A percentile compares a stretch with the other conserved stretches of the same genome.
Evolutionary conservation across 1,140 invertebrate species (phyloP).

Genomic region (Agrypnia vestita): DNA sequence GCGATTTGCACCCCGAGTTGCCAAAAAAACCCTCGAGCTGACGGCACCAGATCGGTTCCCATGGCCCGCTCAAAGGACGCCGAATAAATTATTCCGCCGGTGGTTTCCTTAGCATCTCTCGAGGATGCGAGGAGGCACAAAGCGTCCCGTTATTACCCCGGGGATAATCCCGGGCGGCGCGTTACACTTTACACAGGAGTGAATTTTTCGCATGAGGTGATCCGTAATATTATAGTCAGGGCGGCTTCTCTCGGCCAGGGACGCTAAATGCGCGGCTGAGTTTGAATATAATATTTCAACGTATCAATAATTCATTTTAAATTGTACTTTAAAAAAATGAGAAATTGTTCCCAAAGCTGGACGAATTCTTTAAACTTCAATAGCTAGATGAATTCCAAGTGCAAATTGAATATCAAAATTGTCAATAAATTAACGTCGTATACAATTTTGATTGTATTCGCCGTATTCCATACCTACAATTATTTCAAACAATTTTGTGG

Average conservation of each 20-base stretch:
- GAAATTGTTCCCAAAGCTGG: too few relatives aligned
- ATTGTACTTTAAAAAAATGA: too few relatives aligned
- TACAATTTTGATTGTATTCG: too few relatives aligned
- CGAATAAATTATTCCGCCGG: slow-evolving; percentile 54
- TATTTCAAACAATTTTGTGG: too few relatives aligned
- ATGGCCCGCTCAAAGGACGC: slow-evolving; percentile 34
- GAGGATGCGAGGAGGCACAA: not conserved
- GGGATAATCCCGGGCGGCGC: slow-evolving; percentile 49
- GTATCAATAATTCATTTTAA: not conserved
- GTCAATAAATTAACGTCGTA: too few relatives aligned
- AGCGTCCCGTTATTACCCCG: slow-evolving; percentile 25
- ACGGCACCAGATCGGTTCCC: slow-evolving; percentile 30
- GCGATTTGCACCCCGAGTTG: slow-evolving; percentile 18
- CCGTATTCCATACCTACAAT: too few relatives aligned
- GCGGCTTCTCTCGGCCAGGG: slow-evolving; percentile 14
- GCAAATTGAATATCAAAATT: too few relatives aligned
- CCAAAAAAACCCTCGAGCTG: not conserved
- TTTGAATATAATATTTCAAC: not conserved
- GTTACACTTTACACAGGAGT: slow-evolving; percentile 47
- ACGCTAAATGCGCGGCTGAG: not conserved
- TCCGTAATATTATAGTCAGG: not conserved
- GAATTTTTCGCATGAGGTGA: slow-evolving; percentile 44
- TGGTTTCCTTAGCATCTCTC: slow-evolving; percentile 25
- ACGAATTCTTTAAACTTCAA: too few relatives aligned
- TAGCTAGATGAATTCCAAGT: too few relatives aligned